phyloP scores from a whole-genome alignment of 2,888 invertebrate species.

The Drosophila incognita region DNA sequence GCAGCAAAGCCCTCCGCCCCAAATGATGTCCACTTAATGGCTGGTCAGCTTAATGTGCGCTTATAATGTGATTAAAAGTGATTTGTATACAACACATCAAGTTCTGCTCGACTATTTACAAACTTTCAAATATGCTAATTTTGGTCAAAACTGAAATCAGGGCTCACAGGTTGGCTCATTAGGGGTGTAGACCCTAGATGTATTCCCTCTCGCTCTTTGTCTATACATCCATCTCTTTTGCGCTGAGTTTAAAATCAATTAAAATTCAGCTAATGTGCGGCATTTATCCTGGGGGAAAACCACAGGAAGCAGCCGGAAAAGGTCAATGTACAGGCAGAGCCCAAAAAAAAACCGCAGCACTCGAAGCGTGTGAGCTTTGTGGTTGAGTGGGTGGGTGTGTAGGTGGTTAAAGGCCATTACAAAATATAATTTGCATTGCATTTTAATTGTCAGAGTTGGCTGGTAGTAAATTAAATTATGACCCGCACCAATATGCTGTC shows the following conservation, averaged over 20 bases:
- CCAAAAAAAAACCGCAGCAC: conserved; percentile 37
- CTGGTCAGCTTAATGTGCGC: conserved; percentile 65
- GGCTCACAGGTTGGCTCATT: conserved; percentile 43
- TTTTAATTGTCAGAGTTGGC: conserved; percentile 53
- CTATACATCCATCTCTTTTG: neutral
- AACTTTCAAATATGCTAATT: conserved; percentile 67
- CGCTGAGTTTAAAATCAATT: conserved; percentile 65
- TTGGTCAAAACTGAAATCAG: conserved; percentile 56
- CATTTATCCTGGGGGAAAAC: conserved; percentile 39
- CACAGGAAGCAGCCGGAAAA: conserved; percentile 38
- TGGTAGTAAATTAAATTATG: conserved; percentile 41
- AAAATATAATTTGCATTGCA: conserved; percentile 47
- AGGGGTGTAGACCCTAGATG: neutral
- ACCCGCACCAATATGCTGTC: conserved; percentile 7
- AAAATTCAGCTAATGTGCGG: conserved; percentile 73
- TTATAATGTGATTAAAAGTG: conserved; percentile 74
- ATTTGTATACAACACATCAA: conserved; percentile 55
- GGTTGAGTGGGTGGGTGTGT: neutral
- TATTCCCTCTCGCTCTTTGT: neutral
- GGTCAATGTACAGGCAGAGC: conserved; percentile 59
- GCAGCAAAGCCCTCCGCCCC: too few relatives aligned
- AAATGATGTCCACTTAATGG: conserved; percentile 41
- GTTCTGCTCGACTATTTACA: conserved; percentile 35
- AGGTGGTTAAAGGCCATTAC: neutral
- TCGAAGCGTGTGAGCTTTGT: conserved; percentile 41